Evolutionary conservation across 2,797 vertebrate genomes (phyloP).

Genomic region (Pygocentrus nattereri): DNA sequence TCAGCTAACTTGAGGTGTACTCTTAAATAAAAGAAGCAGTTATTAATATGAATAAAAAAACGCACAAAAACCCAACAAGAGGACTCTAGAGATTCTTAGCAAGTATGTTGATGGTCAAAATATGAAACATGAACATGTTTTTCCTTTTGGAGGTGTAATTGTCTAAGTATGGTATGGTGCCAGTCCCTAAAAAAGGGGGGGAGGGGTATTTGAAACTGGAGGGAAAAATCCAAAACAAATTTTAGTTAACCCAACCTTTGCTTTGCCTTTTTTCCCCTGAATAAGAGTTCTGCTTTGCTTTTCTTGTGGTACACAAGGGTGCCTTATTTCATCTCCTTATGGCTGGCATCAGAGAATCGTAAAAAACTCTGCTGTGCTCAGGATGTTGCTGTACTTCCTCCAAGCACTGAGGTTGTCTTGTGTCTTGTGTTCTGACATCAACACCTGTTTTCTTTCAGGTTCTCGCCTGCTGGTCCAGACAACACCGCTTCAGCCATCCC

Average conservation of each 20-base stretch:
- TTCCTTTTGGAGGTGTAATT: background rate
- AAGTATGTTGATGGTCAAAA: too few relatives aligned
- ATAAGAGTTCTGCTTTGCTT: background rate
- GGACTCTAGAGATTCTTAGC: too few relatives aligned
- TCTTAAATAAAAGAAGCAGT: too few relatives aligned
- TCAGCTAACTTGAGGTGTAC: too few relatives aligned
- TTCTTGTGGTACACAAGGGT: background rate
- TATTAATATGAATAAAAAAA: too few relatives aligned
- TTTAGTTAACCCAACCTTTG: background rate
- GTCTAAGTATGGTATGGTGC: background rate
- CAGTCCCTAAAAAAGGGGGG: background rate
- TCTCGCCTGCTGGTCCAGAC: conserved; percentile 34
- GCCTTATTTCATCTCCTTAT: conserved; percentile 7
- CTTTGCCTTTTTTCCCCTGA: background rate
- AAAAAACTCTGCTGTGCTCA: conserved; percentile 8
- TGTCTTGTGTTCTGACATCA: conserved; percentile 38
- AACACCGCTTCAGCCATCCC: conserved; percentile 23
- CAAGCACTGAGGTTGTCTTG: background rate
- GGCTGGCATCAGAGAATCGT: conserved; percentile 14
- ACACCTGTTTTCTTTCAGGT: conserved; percentile 50
- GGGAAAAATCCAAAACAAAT: conserved; percentile 12
- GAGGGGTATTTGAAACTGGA: background rate
- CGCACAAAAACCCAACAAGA: too few relatives aligned
- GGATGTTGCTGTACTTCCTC: conserved; percentile 4
- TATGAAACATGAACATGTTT: too few relatives aligned